A percentile compares a stretch with the other conserved stretches of the same genome.
Conservation (phyloP, 2,797 vertebrate species). For the Diplodus sargus region DNA sequence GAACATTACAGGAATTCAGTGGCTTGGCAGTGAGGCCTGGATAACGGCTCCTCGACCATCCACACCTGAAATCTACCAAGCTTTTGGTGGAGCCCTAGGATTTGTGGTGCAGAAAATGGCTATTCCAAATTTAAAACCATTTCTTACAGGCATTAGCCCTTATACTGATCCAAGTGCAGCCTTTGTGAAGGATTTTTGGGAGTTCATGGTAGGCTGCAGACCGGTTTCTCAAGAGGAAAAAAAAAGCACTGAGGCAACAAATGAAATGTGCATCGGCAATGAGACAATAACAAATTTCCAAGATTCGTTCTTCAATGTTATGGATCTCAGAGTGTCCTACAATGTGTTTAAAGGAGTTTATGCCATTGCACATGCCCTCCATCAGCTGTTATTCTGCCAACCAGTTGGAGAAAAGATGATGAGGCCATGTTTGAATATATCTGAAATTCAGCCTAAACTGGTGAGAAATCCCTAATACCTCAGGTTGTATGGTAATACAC, state of each 20-base stretch:
- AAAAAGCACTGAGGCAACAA: not conserved
- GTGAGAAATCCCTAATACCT: conserved; percentile 51
- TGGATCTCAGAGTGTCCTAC: conserved; percentile 82
- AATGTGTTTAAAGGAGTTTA: conserved; percentile 87
- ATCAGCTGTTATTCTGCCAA: conserved; percentile 77
- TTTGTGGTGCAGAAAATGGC: conserved; percentile 82
- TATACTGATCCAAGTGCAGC: conserved; percentile 58
- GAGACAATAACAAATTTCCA: conserved; percentile 69
- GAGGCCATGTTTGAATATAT: conserved; percentile 70
- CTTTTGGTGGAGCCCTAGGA: conserved; percentile 83
- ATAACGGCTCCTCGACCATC: conserved; percentile 76
- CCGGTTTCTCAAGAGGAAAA: conserved; percentile 30
- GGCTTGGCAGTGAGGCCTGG: conserved; percentile 87
- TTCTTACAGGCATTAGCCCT: conserved; percentile 77
- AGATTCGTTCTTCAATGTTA: conserved; percentile 81
- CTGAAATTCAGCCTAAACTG: conserved; percentile 72
- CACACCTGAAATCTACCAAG: conserved; percentile 79
- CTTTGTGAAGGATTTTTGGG: conserved; percentile 83
- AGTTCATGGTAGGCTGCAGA: conserved; percentile 78
- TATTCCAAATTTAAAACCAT: conserved; percentile 79
- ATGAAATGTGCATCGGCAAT: conserved; percentile 74
- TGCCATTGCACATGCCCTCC: conserved; percentile 83
- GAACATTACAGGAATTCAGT: conserved; percentile 86
- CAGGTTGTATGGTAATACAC: not conserved
- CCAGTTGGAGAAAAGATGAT: conserved; percentile 25